Conservation (phyloP, 2,113 vertebrate species). For the Notothenia coriiceps region DNA sequence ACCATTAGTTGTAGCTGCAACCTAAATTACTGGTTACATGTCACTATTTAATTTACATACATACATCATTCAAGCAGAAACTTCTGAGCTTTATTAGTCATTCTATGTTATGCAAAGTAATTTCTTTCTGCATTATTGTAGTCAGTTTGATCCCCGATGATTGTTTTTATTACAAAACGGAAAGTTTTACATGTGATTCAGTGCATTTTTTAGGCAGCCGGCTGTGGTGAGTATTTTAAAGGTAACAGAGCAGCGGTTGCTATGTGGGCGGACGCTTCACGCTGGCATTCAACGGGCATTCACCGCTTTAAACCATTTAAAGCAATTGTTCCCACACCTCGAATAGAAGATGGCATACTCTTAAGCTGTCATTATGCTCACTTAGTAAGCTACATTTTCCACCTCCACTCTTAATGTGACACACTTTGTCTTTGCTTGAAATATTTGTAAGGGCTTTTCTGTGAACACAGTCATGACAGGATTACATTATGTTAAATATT, state of each 20-base stretch:
- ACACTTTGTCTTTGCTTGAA: constrained; percentile 26
- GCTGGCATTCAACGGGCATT: constrained; percentile 29
- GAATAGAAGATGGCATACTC: not conserved
- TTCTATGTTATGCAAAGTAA: not conserved
- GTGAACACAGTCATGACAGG: constrained; percentile 6
- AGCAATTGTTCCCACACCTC: constrained; percentile 18
- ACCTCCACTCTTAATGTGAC: constrained; percentile 30
- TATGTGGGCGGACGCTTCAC: constrained; percentile 52
- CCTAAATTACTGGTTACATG: no score
- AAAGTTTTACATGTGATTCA: constrained; percentile 26
- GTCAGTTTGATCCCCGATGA: not conserved
- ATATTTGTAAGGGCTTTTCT: constrained; percentile 17
- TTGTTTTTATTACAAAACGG: not conserved
- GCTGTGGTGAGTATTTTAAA: constrained; percentile 10
- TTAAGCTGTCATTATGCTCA: constrained; percentile 23
- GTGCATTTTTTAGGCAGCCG: not conserved
- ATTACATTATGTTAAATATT: constrained; percentile 27
- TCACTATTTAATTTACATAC: not conserved
- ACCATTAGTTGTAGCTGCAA: no score
- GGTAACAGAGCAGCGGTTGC: constrained; percentile 15
- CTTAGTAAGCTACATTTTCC: constrained; percentile 3
- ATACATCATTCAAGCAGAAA: not conserved
- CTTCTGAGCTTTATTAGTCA: not conserved
- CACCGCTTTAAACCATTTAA: constrained; percentile 45
- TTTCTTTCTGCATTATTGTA: not conserved